Evolutionary conservation across 1,140 invertebrate genomes (phyloP), one percentile per base, ranked within the genome.

Genomic region (Monochamus saltuarius): DNA sequence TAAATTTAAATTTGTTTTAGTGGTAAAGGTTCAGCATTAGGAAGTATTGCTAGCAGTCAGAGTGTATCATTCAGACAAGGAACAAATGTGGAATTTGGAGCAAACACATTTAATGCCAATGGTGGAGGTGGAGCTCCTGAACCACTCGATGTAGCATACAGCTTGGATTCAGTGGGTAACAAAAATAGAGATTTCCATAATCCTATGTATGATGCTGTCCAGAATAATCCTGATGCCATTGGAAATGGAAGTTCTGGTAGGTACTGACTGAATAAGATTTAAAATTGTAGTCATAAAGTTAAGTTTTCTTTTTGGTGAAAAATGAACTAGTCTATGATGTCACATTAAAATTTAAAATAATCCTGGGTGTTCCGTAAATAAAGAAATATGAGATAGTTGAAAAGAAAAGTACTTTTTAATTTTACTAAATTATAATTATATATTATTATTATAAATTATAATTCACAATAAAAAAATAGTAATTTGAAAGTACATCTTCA

Each of bases 61-160:
- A 95, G 91, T 71, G 94, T 96, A n/a, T 92, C 92, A n/a, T 97
- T 97, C 82, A 83, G 94, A 39, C 92, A 93, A 75, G 94, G 94
- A 49, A 94, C 91, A 29, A 97, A 96, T 75, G 92, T 96, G 29
- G 93, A 96, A 78, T 95, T 97, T 79, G 88, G 87, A 58, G 80
- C 84, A 35, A 82, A 85, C 40, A 78, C 81, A 14, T 85, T 85
- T 65, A 81, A 77, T 36, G 79, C 79, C 56, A 77, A 75, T 9
- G 71, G 70, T 4, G 74, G 78, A 0, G 77, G 73, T 1, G 74
- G 71, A 35, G 62, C 61, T 35, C 47, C 65, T 7, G 76, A 79
- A 14, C 73, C 73, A 10, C 65, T 88, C 62, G 89, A 94, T 70
- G 87, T 87, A 29, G 89, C 90, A 39, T 92, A 91, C 75, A 88